A percentile compares a stretch with the other conserved stretches of the same genome.
Conservation (phyloP, 2,113 vertebrate species). For the Tylochromis polylepis region DNA sequence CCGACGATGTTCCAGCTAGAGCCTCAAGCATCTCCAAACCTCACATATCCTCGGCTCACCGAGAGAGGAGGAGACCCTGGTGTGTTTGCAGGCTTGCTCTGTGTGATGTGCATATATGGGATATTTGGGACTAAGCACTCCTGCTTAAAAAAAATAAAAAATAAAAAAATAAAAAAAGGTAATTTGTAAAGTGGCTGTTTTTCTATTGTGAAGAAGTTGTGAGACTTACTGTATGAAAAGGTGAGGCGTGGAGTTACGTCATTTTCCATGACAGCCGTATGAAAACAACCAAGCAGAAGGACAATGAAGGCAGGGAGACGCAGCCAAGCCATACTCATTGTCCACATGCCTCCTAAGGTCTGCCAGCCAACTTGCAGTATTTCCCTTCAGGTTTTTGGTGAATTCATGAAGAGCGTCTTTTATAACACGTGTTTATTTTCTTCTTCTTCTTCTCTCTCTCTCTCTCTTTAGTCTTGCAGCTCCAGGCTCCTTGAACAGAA, state of each 20-base stretch:
- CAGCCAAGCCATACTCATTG: slow-evolving; percentile 49
- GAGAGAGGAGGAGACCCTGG: background rate
- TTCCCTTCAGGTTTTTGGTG: slow-evolving; percentile 55
- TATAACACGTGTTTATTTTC: slow-evolving; percentile 16
- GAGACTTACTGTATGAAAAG: slow-evolving; percentile 73
- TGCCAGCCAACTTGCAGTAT: slow-evolving; percentile 33
- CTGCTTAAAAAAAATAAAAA: background rate
- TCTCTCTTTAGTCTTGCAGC: background rate
- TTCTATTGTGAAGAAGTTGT: background rate
- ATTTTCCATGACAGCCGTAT: slow-evolving; percentile 36
- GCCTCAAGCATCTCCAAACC: slow-evolving; percentile 1
- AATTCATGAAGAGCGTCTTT: slow-evolving; percentile 59
- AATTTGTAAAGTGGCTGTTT: background rate
- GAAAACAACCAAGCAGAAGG: slow-evolving; percentile 43
- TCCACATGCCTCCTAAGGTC: slow-evolving; percentile 47
- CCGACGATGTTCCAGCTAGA: background rate
- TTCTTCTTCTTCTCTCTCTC: background rate
- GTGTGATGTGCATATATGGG: background rate
- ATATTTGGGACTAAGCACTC: background rate
- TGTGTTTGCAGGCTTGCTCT: background rate
- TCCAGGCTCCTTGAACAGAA: slow-evolving; percentile 15
- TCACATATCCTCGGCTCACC: background rate
- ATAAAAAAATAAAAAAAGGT: background rate
- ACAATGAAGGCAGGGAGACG: slow-evolving; percentile 37
- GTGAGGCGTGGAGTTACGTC: slow-evolving; percentile 76